Evolutionary conservation across 2,113 vertebrate species (phyloP).

Genomic region (Neotoma lepida): DNA sequence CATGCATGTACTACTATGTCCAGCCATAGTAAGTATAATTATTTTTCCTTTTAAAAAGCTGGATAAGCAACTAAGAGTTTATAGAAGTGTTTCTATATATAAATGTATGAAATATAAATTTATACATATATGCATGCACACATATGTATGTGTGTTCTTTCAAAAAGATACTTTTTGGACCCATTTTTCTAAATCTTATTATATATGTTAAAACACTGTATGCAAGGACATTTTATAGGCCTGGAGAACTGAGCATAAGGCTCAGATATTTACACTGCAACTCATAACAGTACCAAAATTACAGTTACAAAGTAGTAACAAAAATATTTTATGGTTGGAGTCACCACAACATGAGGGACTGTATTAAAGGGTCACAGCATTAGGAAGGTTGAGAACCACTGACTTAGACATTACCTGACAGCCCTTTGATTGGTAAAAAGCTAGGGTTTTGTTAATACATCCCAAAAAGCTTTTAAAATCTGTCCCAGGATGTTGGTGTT

Average conservation of each 20-base stretch:
- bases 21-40: not conserved
- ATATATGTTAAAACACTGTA: not conserved
- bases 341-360: not conserved
- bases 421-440: not conserved
- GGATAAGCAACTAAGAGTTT: not conserved
- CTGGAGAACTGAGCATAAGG: not conserved
- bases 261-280: not conserved
- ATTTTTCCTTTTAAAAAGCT: conserved; percentile 40
- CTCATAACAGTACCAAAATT: not conserved
- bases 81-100: not conserved
- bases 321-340: not conserved
- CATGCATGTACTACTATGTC: not conserved
- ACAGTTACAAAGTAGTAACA: not conserved
- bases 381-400: not conserved
- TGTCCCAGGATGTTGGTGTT: no score
- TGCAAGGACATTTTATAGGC: not conserved
- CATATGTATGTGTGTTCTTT: not conserved
- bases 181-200: conserved; percentile 13
- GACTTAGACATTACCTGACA: not conserved
- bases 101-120: not conserved
- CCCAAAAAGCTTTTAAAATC: not conserved
- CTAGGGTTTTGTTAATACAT: not conserved
- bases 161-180: not conserved
- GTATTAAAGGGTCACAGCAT: not conserved
- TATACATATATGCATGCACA: not conserved